These are phyloP conservation scores for Circaetus cinerascens DNA, from an alignment of 2,113 vertebrate species.

Conservation along the genomic window DNA sequence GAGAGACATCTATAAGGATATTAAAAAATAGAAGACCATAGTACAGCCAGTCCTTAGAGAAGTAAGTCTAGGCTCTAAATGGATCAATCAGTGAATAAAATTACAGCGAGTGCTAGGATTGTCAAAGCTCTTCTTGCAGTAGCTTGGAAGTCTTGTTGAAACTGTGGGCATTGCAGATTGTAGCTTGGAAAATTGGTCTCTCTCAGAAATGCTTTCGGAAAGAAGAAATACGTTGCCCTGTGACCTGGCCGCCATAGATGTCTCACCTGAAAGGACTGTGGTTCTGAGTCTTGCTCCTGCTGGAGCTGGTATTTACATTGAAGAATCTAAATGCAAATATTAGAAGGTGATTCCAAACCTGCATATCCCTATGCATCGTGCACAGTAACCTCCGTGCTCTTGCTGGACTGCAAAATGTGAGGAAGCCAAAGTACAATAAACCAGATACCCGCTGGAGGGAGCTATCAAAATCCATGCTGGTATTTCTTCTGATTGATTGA, in stretches of 20 bases:
- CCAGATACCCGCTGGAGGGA: background rate
- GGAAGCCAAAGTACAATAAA: background rate
- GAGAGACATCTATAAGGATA: background rate
- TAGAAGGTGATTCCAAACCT: background rate
- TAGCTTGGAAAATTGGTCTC: background rate
- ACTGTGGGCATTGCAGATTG: background rate
- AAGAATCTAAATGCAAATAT: background rate
- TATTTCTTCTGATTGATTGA: slow-evolving; percentile 9
- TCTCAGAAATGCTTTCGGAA: background rate
- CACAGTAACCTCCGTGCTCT: background rate
- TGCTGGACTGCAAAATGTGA: background rate
- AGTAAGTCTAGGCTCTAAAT: background rate
- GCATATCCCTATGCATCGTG: background rate
- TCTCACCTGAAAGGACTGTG: background rate
- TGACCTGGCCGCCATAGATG: background rate
- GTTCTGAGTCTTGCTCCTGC: background rate
- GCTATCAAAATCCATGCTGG: background rate
- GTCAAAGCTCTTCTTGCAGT: background rate
- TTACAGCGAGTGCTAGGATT: background rate
- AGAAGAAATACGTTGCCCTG: background rate
- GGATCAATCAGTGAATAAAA: background rate
- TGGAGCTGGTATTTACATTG: background rate
- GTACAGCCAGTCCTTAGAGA: background rate
- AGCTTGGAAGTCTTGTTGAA: background rate
- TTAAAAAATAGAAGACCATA: background rate